Conservation (phyloP, 2,797 vertebrate species). For the Cirrhinus mrigala region DNA sequence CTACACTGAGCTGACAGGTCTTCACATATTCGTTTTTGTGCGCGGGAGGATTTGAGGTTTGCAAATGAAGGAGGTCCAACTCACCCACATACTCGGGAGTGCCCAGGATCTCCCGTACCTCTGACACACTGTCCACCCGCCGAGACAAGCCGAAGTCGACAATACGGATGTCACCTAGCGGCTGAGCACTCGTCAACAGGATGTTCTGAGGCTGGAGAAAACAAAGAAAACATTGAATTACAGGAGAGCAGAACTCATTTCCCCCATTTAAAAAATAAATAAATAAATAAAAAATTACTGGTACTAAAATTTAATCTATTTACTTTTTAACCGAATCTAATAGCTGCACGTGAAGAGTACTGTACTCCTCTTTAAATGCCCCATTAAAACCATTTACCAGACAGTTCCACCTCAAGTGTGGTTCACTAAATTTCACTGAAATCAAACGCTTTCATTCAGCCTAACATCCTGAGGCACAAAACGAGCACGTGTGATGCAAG, state of each 20-base stretch:
- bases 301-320: not conserved
- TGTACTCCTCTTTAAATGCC: not conserved
- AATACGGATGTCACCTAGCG: slow-evolving; percentile 85
- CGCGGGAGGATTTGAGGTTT: not conserved
- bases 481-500: not conserved
- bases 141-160: slow-evolving; percentile 88
- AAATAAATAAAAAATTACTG: not conserved
- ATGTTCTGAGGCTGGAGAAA: slow-evolving; percentile 84
- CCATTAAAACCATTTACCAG: not conserved
- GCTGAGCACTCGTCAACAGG: slow-evolving; percentile 81
- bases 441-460: not conserved
- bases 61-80: slow-evolving; percentile 58
- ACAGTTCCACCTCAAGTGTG: not conserved
- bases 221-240: slow-evolving; percentile 29
- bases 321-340: not conserved
- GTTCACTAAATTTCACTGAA: not conserved
- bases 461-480: not conserved
- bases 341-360: not conserved
- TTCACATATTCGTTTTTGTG: slow-evolving; percentile 5
- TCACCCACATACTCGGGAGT: slow-evolving; percentile 88
- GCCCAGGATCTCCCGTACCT: slow-evolving; percentile 85
- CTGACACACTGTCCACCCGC: slow-evolving; percentile 77
- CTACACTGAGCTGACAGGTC: not conserved
- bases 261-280: no score
- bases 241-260: not conserved